Evolutionary conservation across 92 coral and sea anemone species (phyloP).

Genomic region (Virgularia gustaviana): DNA sequence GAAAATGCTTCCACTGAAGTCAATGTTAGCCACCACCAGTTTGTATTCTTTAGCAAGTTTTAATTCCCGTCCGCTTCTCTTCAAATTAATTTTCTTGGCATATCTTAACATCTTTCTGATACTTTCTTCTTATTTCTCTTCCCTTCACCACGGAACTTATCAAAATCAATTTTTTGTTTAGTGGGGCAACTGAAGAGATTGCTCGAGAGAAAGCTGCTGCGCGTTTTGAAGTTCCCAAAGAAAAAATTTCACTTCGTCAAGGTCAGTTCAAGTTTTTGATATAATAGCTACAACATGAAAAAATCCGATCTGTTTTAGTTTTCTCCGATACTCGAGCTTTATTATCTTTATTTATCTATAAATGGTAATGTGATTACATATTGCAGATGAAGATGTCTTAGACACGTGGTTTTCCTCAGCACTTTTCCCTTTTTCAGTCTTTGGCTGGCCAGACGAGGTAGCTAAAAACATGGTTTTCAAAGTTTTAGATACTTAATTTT

Average conservation of each 20-base stretch:
- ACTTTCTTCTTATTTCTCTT: background rate
- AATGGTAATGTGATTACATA: too few species aligned
- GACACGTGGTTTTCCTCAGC: conserved; percentile 99
- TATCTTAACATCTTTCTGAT: background rate
- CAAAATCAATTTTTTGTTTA: conserved; percentile 21
- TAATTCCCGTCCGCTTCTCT: too few species aligned
- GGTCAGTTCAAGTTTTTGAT: conserved; percentile 47
- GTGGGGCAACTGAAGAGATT: conserved; percentile 90
- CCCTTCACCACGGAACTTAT: background rate
- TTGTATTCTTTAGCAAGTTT: too few species aligned
- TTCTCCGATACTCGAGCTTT: background rate
- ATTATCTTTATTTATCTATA: background rate
- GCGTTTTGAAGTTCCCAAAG: conserved; percentile 81
- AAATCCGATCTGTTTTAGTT: background rate
- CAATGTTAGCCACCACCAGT: too few species aligned
- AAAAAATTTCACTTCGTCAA: conserved; percentile 76
- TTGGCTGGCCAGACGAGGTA: conserved; percentile 99
- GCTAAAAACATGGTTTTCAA: background rate
- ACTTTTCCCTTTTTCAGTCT: conserved; percentile 89
- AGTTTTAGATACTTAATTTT: background rate
- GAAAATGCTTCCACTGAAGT: too few species aligned
- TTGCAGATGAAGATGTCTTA: conserved; percentile 86
- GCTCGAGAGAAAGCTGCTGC: conserved; percentile 82
- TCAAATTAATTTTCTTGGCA: too few species aligned
- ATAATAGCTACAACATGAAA: background rate